phyloP scores from a whole-genome alignment of 1,140 invertebrate species.

The Drosophila grimshawi region DNA sequence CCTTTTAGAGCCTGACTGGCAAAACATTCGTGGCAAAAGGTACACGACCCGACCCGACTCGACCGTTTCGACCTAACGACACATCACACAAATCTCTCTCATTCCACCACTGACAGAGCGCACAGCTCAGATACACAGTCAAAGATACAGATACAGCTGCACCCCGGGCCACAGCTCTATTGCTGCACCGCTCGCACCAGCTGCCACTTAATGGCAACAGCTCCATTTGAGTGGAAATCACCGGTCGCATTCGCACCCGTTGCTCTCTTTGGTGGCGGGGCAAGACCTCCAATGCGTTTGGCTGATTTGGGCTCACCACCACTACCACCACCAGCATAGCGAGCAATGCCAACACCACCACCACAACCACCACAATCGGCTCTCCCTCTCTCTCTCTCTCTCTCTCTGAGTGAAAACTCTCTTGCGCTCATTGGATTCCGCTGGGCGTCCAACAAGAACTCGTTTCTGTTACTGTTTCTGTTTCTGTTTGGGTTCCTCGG shows the following conservation, averaged over 20 bases:
- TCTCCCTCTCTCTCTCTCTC: conserved; percentile 17
- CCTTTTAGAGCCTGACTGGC: conserved; percentile 85
- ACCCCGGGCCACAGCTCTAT: conserved; percentile 30
- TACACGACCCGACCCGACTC: conserved; percentile 85
- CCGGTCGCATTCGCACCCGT: conserved; percentile 45
- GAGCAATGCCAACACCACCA: conserved; percentile 34
- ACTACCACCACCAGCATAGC: conserved; percentile 38
- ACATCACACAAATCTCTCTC: conserved; percentile 84
- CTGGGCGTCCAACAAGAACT: conserved; percentile 64
- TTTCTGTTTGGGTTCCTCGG: neutral
- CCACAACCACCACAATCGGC: conserved; percentile 25
- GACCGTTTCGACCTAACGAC: conserved; percentile 85
- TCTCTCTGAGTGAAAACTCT: conserved; percentile 44
- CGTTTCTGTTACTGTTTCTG: conserved; percentile 30
- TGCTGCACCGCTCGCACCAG: conserved; percentile 48
- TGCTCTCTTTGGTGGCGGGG: conserved; percentile 62
- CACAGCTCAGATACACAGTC: conserved; percentile 19
- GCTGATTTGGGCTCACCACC: conserved; percentile 65
- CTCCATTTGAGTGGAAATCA: conserved; percentile 70
- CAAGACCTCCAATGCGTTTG: conserved; percentile 84
- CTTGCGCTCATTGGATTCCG: conserved; percentile 37
- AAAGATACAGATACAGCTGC: conserved; percentile 25
- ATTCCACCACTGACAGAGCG: conserved; percentile 65
- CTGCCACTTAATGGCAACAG: neutral
- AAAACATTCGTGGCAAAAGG: conserved; percentile 85